Evolutionary conservation across 2,113 vertebrate species (phyloP), one percentile per base, ranked within the genome.

Genomic region (Gasterosteus nipponicus): DNA sequence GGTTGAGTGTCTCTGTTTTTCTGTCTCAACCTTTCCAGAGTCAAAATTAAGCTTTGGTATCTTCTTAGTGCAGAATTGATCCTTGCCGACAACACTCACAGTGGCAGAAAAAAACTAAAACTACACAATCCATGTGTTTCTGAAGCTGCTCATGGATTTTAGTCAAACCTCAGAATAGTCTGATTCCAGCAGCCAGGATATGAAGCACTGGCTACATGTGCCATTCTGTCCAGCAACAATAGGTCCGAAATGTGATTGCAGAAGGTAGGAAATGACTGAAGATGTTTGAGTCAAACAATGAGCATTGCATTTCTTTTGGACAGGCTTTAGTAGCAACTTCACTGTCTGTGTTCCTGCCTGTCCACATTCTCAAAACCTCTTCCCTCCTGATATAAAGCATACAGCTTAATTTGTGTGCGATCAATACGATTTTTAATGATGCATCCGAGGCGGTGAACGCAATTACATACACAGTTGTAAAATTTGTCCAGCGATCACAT

Each of bases 41-140:
- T 9, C 16, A 4, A 15, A 74, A 56, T 71, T 38, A 16, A 59
- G 35, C 53, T 63, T 74, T 68, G 71, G 80, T 68, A 42, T 73
- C n/a, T 77, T 62, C 19, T 3, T 42, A 26, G 54, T 70, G 49
- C 31, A 80, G 35, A 51, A 51, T 44, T 60, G 19, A 60, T n/a
- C 44, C 31, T 61, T 72, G 29, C 31, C 9, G 33, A 51, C 59
- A 73, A 70, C 35, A 64, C 18, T 35, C 41, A 72, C 22, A 22
- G 39, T 60, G 53, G 8, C 51, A 64, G 41, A 63, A 66, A 67
- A 35, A 6, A 44, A 57, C n/a, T 51, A 59, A 15, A 61, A 47
- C 70, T 64, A 75, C 42, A 70, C 22, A 58, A 57, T 83, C 77
- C 33, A 75, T 71, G 31, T 15, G 54, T 77, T 54, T 38, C 44